Evolutionary conservation across 2,113 vertebrate genomes (phyloP), one percentile per base, ranked within the genome.

Genomic region (Bubo scandiacus): DNA sequence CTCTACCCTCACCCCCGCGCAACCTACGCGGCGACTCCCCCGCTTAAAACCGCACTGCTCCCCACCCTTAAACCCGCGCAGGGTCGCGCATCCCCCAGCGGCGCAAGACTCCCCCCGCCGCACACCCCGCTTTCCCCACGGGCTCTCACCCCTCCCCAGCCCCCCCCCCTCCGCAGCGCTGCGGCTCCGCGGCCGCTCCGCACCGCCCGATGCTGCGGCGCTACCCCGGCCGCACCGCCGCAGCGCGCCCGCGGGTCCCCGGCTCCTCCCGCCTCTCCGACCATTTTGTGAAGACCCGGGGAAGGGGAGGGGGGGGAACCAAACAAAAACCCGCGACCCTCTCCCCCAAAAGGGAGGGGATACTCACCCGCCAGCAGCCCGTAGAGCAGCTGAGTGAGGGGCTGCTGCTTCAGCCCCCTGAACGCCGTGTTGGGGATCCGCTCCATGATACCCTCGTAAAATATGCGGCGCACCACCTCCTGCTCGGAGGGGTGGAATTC

Each of bases 361-460:
- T 96, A 98, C 99, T 99, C 98, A 99, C 99, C 98, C 92, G 99
- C 99, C 90, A 99, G 97, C 77, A 99, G 96, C 75, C 98, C 98
- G 87, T 99, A 99, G 57, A 99, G 91, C 95, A 99, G 96, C 97
- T 99, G 99, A 40, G 98, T 98, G 91, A 97, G 98, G 87, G 98
- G 98, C 96, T 99, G 99, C 96, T 99, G 98, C 83, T 98, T 98
- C 93, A 99, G 97, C 93, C 99, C 99, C 87, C 99, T 97, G 86
- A 99, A 99, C 67, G 99, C 99, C 54, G 99, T 99, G 97, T 99
- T 99, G 92, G 99, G 99, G 96, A 99, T 99, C 97, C 99, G 97
- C 97, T 99, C 99, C 98, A 99, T 98, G 96, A 99, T 99, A 70
- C 99, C 99, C 94, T 99, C 99, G 96, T 98, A 98, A 96, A 99